Conservation (phyloP, 2,797 vertebrate species). For the Melanotaenia pygmaea region DNA sequence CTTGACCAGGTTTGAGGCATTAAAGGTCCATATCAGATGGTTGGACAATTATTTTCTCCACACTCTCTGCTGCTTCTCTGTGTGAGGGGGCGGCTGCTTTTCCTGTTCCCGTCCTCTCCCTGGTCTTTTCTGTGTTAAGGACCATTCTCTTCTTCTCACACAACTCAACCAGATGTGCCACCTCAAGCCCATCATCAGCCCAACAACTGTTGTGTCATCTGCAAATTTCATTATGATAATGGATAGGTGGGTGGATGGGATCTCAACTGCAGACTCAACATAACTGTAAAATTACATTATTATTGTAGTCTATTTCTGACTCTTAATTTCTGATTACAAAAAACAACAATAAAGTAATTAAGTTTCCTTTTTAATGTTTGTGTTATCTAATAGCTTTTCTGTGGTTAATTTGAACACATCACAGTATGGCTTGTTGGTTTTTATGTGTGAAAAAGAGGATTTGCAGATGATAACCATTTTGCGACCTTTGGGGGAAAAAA, state of each 20-base stretch:
- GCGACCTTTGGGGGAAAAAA: conserved; percentile 2
- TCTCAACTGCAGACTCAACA: background rate
- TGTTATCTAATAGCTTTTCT: background rate
- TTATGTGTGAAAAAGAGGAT: background rate
- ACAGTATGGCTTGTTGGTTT: background rate
- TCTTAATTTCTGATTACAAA: background rate
- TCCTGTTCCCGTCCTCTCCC: background rate
- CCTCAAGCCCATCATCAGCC: background rate
- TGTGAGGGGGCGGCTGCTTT: too few species aligned
- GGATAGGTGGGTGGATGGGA: background rate
- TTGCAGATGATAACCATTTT: conserved; percentile 1
- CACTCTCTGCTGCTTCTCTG: too few species aligned
- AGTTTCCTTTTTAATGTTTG: background rate
- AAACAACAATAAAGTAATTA: background rate
- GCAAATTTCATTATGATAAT: background rate
- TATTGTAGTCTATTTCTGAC: background rate
- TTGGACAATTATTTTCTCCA: too few species aligned
- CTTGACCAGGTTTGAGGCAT: too few species aligned
- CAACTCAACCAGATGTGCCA: background rate
- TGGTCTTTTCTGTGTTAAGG: background rate
- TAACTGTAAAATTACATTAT: background rate
- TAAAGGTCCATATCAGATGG: too few species aligned
- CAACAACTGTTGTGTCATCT: background rate
- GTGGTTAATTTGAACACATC: background rate
- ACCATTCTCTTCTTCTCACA: background rate